phyloP scores from a whole-genome alignment of 2,113 vertebrate genomes.

The Ceyx cyanopectus region DNA sequence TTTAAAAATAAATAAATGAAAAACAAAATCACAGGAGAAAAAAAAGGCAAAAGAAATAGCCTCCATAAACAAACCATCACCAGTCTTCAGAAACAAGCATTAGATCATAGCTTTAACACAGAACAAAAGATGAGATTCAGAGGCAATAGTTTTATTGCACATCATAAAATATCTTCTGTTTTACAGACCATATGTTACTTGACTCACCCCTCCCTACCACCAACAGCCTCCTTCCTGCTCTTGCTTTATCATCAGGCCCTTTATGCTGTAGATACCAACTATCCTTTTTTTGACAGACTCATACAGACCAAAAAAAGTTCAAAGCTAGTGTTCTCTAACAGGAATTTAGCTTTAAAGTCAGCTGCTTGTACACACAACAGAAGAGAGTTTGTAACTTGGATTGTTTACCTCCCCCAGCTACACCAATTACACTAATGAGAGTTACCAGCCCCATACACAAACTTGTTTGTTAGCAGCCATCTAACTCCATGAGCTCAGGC shows the following conservation, averaged over 20 bases:
- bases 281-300: background rate
- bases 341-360: constrained; percentile 8
- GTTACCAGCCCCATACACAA: background rate
- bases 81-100: background rate
- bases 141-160: background rate
- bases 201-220: background rate
- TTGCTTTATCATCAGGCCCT: background rate
- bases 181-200: background rate
- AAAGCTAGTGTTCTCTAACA: background rate
- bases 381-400: background rate
- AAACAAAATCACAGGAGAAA: background rate
- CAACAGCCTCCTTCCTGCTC: background rate
- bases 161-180: background rate
- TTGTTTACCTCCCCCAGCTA: constrained; percentile 5
- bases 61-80: background rate
- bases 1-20: background rate
- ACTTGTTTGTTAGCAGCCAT: background rate
- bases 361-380: background rate
- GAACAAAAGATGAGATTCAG: background rate
- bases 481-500: background rate
- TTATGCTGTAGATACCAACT: background rate
- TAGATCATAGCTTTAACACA: background rate
- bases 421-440: constrained; percentile 36
- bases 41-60: background rate
- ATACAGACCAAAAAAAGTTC: background rate